Evolutionary conservation across 2,888 invertebrate genomes (phyloP).

Genomic region (Pandemis heparana): DNA sequence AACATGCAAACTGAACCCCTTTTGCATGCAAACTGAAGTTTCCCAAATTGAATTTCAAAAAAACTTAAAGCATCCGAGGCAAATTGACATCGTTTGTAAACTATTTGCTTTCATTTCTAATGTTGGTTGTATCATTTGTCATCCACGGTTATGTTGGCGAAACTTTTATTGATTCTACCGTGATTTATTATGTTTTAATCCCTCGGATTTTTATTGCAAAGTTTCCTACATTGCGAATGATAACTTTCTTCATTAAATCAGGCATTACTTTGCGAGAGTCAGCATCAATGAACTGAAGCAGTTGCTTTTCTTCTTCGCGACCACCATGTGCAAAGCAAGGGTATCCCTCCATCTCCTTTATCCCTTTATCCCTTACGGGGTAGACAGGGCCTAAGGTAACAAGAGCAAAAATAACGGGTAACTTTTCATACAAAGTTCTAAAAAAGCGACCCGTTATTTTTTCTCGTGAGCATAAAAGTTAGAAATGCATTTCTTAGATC

Average conservation of each 20-base stretch:
- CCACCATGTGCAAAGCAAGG: too few relatives aligned
- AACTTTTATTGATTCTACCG: constrained; percentile 17
- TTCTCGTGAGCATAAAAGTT: too few relatives aligned
- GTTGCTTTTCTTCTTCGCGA: too few relatives aligned
- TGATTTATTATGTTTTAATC: constrained; percentile 5
- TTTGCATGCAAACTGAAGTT: constrained; percentile 22
- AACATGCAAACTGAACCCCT: constrained; percentile 20
- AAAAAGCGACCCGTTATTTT: too few relatives aligned
- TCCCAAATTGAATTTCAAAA: constrained; percentile 20
- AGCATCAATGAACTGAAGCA: too few relatives aligned
- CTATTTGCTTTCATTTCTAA: constrained; percentile 11
- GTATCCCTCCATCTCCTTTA: too few relatives aligned
- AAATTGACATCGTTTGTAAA: constrained; percentile 33
- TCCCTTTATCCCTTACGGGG: too few relatives aligned
- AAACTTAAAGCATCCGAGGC: constrained; percentile 35
- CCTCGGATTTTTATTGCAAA: neutral
- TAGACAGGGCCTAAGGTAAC: too few relatives aligned
- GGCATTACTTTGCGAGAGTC: too few relatives aligned
- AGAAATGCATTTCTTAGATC: too few relatives aligned
- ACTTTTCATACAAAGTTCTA: too few relatives aligned
- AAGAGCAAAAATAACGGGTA: too few relatives aligned
- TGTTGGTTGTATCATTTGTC: constrained; percentile 26
- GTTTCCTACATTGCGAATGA: neutral
- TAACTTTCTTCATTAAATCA: neutral
- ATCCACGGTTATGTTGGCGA: constrained; percentile 16